Base-by-base conservation (phyloP, 2,888 invertebrate genomes). In the Acanthosoma haemorrhoidale region DNA sequence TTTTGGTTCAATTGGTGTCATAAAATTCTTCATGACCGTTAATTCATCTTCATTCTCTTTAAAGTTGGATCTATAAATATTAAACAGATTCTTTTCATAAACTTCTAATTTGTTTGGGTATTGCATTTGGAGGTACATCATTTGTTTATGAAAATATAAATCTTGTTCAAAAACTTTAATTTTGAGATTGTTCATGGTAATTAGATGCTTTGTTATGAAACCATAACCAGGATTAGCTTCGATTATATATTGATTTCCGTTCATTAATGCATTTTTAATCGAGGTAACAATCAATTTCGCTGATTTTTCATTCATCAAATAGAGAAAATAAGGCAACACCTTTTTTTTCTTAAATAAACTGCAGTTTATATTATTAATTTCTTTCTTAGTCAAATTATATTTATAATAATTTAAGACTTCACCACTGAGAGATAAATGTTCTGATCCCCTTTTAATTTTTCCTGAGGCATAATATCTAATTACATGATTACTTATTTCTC, bases 181-280 rank as follows among this genome's bases (percentile, higher is more conserved):
- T 58, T 51, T 31, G n/a, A 13, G 31, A 0, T 36, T 29, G 18
- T 51, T 34, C 11, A 68, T 15, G 6, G 36, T 18, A 6, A 73
- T 60, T 4, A 73, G 64, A 15, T 58, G 39, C 3, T 61, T 25
- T 4, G 73, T 72, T 3, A 73, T 4, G 13, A 70, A 29, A 16
- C 73, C 73, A 2, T 68, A 63, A n/a, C 73, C 73, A n/a, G 73
- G 73, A 31, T 68, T 59, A 29, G 58, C 18, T 70, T 73, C 73
- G 38, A 73, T 13, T 15, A 73, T 61, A 18, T 41, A 51, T 8
- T 21, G 31, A 8, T 36, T 63, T n/a, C n/a, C 32, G 25, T 34
- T 13, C 6, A 25, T 13, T 4, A 71, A 9, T 11, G 70, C 51
- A 9, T 31, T 29, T 32, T 64, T 64, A 21, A 73, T 31, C 8